Conservation (phyloP, 2,797 vertebrate species). For the Darevskia nairensis region DNA sequence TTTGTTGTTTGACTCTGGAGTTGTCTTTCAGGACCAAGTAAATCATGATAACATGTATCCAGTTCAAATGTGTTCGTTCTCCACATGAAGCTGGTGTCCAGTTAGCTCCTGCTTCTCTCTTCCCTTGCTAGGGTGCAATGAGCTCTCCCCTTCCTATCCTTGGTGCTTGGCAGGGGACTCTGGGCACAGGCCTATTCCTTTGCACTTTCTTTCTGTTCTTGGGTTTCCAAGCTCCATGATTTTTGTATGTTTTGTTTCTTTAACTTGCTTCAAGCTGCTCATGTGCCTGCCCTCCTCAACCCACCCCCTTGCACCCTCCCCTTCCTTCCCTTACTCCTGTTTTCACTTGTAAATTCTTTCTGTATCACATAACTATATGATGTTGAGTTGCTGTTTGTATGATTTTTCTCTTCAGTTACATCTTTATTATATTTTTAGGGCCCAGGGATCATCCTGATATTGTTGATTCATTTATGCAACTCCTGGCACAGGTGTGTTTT, state of each 20-base stretch:
- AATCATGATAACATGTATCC: conserved; percentile 66
- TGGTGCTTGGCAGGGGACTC: conserved; percentile 64
- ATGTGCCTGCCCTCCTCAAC: conserved; percentile 85
- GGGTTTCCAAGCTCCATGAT: conserved; percentile 94
- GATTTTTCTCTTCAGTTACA: conserved; percentile 99
- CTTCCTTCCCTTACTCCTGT: conserved; percentile 80
- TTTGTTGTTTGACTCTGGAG: conserved; percentile 65
- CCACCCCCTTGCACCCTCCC: conserved; percentile 80
- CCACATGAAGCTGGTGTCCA: conserved; percentile 69
- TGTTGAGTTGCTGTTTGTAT: conserved; percentile 99
- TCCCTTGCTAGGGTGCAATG: conserved; percentile 60
- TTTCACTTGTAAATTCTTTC: conserved; percentile 97
- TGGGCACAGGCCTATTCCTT: conserved; percentile 85
- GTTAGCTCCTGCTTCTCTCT: conserved; percentile 60
- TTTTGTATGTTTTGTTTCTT: conserved; percentile 91
- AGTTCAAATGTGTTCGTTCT: conserved; percentile 68
- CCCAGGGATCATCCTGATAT: conserved; percentile 99
- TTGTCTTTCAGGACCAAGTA: conserved; percentile 67
- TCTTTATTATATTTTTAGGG: conserved; percentile 99
- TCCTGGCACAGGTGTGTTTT: conserved; percentile 99
- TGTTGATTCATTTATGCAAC: conserved; percentile 99
- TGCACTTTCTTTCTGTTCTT: conserved; percentile 90
- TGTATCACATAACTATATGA: conserved; percentile 99
- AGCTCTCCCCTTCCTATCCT: conserved; percentile 63
- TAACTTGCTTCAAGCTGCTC: conserved; percentile 98